These are phyloP conservation scores for Autographa pulchrina DNA, from an alignment of 2,888 invertebrate species.

Conservation along the genomic window DNA sequence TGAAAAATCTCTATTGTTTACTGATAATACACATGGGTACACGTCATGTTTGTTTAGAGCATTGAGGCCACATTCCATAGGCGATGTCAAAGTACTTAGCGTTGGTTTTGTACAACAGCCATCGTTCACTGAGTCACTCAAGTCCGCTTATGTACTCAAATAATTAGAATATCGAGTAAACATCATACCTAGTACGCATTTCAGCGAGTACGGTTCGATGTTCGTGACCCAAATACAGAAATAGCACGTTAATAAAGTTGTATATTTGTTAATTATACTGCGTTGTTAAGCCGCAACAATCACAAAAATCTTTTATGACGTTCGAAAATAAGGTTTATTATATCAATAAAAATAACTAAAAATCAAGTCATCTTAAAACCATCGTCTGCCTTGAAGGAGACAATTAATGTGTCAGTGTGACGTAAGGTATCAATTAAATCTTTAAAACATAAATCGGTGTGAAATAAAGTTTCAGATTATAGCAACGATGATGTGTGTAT, in stretches of 20 bases:
- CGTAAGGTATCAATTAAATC: constrained; percentile 65
- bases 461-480: constrained; percentile 49
- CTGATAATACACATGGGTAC: constrained; percentile 72
- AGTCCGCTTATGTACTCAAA: constrained; percentile 48
- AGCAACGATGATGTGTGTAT: constrained; percentile 24
- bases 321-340: constrained; percentile 73
- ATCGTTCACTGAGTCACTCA: constrained; percentile 56
- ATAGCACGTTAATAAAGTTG: constrained; percentile 65
- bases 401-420: constrained; percentile 11
- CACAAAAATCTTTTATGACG: constrained; percentile 67
- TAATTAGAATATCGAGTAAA: constrained; percentile 64
- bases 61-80: constrained; percentile 83
- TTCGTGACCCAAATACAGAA: constrained; percentile 68
- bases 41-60: constrained; percentile 73
- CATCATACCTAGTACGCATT: constrained; percentile 57
- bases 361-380: constrained; percentile 54
- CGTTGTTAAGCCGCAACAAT: constrained; percentile 70
- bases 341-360: constrained; percentile 57
- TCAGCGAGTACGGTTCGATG: constrained; percentile 56
- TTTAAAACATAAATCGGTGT: constrained; percentile 65
- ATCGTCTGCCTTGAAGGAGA: constrained; percentile 49
- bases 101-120: constrained; percentile 56
- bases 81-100: constrained; percentile 84
- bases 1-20: constrained; percentile 72
- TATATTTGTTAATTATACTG: constrained; percentile 66